Percentiles rank a stretch among this genome's conserved stretches.
phyloP scores from a whole-genome alignment of 2,888 invertebrate genomes.

The Brenthis daphne region DNA sequence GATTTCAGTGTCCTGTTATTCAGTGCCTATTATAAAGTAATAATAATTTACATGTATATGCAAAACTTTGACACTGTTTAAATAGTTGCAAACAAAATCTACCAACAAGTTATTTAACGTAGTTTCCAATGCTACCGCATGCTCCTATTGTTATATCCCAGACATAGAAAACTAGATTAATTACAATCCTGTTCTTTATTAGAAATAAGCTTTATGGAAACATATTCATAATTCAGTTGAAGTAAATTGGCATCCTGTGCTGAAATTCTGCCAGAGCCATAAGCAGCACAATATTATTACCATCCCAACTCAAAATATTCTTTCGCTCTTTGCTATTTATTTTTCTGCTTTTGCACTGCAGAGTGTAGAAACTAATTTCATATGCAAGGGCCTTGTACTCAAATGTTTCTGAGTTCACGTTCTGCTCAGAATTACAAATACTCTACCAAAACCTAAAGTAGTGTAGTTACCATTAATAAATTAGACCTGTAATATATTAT shows the following conservation, averaged over 20 bases:
- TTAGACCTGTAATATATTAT: background rate
- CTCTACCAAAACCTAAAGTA: slow-evolving; percentile 5
- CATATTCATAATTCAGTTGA: slow-evolving; percentile 20
- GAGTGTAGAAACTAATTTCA: slow-evolving; percentile 43
- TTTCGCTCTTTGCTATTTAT: slow-evolving; percentile 35
- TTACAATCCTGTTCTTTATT: background rate
- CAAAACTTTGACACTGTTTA: too few relatives aligned
- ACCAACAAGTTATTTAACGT: too few relatives aligned
- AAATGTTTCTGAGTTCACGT: slow-evolving; percentile 13
- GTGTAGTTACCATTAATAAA: slow-evolving; percentile 1
- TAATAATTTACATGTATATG: too few relatives aligned
- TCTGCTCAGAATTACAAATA: slow-evolving; percentile 6
- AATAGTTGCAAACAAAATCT: too few relatives aligned
- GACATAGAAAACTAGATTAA: background rate
- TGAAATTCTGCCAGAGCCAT: slow-evolving; percentile 53
- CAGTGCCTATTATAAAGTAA: too few relatives aligned
- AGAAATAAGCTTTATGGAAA: slow-evolving; percentile 1
- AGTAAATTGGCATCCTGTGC: slow-evolving; percentile 41
- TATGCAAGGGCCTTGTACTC: slow-evolving; percentile 36
- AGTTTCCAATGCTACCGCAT: background rate
- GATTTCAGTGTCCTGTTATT: too few relatives aligned
- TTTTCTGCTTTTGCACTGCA: slow-evolving; percentile 43
- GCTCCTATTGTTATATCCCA: too few relatives aligned
- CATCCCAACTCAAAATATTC: slow-evolving; percentile 55
- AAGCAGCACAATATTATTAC: slow-evolving; percentile 45